Base-by-base conservation (phyloP, 1,140 invertebrate species). In the Trachymyrmex cornetzi region DNA sequence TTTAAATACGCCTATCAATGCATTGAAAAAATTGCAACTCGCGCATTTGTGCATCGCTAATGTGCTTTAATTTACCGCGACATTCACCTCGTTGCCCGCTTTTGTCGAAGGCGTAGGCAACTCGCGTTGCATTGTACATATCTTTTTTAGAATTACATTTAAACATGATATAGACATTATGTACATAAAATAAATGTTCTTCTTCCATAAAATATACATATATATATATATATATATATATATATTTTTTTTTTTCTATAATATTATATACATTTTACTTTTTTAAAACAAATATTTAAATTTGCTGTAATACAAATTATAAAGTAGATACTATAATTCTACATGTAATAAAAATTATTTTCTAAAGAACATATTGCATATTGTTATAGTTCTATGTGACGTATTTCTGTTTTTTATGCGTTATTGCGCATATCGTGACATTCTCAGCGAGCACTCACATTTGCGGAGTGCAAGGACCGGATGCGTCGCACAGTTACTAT, bases 401-500 rank as follows among this genome's bases (percentile, higher is more conserved):
- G 24, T 66, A 66, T 34, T 34, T 9, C 3, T 34, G 19, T 34
- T 34, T 72, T 72, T 59, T 27, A 59, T 22, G n/a, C 14, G 27
- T 48, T 34, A 57, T 57, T n/a, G 19, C 12, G 77, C 12, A 34
- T 59, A 55, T 38, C 34, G 34, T 7, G 34, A 77, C 16, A 34
- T 77, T 66, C 59, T 67, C 48, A 16, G 44, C 59, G n/a, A 38
- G 48, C n/a, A 84, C 34, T 84, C 50, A 66, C 22, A 19, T 22
- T 87, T 38, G 57, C 34, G 48, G 63, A 87, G 89, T 90, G 87
- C 87, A 91, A 61, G 77, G 74, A 86, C 82, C 22, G 64, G 24
- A 59, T 4, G 63, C 71, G 66, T 69, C 66, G 86, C 81, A 75
- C 75, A 50, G 86, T 91, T 90, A 91, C 91, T 91, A 91, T 91